Base-by-base conservation (phyloP, 2,888 invertebrate genomes). In the Blastobasis adustella region DNA sequence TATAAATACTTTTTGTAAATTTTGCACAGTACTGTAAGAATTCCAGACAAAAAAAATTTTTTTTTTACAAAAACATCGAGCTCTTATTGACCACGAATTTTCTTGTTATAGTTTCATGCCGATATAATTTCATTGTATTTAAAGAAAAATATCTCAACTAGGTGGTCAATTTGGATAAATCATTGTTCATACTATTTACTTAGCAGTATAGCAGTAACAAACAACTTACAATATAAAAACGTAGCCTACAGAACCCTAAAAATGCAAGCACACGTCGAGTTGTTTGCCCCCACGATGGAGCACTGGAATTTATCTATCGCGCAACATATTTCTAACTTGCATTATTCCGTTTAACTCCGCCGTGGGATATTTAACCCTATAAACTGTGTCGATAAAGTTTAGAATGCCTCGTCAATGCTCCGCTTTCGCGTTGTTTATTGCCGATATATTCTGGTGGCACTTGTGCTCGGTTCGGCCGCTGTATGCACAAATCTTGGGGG, bases 371-470 rank as follows among this genome's bases (percentile, higher is more conserved):
- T 53, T 44, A 57, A 65, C 73, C 62, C 49, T 70, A 8, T 62
- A 37, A 0, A 1, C 4, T 8, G 7, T 23, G 6, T 37, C 4
- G 1, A 23, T 37, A 57, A 71, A 63, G 57, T 65, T 66, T 61
- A 5, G 50, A 5, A 10, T 51, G 54, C 49, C 54, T 10, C 10
- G 6, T 6, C 44, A 41, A 48, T 53, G 41, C 4, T 6, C 56
- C 60, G 10, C 45, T 58, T 56, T 48, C 52, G 46, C 52, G 59
- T 72, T 68, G 74, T 80, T 81, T 81, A 79, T 79, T 71, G 75
- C 58, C 72, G 68, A 79, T 79, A 77, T 78, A 76, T 79, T 76
- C 73, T 64, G 61, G 67, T 61, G 52, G 65, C 65, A 67, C 66
- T 64, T 70, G 72, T 74, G 73, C 71, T 79, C 23, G 23, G 23